These are phyloP conservation scores for Mus pahari DNA, from an alignment of 2,113 vertebrate genomes.

Conservation along the genomic window DNA sequence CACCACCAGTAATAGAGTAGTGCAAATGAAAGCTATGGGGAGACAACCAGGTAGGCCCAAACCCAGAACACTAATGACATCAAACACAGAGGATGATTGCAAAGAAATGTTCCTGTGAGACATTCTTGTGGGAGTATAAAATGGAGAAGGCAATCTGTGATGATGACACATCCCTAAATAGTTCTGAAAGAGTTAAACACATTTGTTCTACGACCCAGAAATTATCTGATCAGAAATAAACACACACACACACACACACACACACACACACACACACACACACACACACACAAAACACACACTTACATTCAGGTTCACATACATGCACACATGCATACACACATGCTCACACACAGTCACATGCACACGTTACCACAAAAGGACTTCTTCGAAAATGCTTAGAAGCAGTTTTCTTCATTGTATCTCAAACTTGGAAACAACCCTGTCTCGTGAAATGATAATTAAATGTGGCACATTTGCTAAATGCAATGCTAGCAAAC, in stretches of 20 bases:
- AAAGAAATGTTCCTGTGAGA: neutral
- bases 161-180: neutral
- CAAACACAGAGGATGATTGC: neutral
- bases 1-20: neutral
- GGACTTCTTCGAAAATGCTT: neutral
- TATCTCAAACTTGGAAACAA: slow-evolving; percentile 27
- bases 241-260: neutral
- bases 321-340: too few relatives aligned
- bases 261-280: neutral
- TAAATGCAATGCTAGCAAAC: neutral
- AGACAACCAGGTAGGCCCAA: neutral
- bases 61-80: neutral
- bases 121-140: neutral
- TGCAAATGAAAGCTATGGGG: neutral
- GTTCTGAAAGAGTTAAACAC: neutral
- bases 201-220: neutral
- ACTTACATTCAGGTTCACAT: too few relatives aligned
- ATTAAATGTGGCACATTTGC: neutral
- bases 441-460: neutral
- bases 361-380: neutral
- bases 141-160: neutral
- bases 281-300: too few relatives aligned
- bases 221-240: neutral
- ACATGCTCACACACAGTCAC: neutral
- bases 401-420: neutral